A percentile compares a stretch with the other conserved stretches of the same genome.
Evolutionary conservation across 2,888 invertebrate species (phyloP).

Genomic region (Tenodera sinensis): DNA sequence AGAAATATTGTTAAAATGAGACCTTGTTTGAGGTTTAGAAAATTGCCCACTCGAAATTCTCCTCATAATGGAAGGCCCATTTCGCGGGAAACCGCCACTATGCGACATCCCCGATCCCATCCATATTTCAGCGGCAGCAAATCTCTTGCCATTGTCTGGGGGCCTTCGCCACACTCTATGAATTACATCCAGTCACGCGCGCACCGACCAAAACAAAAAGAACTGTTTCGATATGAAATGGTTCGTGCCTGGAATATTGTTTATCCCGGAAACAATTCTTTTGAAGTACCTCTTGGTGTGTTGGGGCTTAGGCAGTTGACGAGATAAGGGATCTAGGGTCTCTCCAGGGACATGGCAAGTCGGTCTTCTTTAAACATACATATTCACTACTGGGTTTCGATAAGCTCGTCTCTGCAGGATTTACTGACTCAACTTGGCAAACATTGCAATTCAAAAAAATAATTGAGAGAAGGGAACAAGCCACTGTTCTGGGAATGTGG

Average conservation of each 20-base stretch:
- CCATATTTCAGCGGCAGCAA: not conserved
- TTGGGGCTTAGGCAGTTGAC: not conserved
- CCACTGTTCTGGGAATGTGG: too few relatives aligned
- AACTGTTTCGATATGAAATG: not conserved
- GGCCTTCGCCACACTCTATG: not conserved
- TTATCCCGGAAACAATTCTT: not conserved
- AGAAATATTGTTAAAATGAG: too few relatives aligned
- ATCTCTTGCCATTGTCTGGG: not conserved
- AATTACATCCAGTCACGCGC: not conserved
- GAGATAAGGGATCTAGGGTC: not conserved
- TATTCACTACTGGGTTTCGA: too few relatives aligned
- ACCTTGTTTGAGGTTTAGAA: not conserved
- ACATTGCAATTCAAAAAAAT: too few relatives aligned
- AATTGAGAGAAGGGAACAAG: too few relatives aligned
- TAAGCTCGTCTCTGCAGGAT: too few relatives aligned
- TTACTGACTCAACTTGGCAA: too few relatives aligned
- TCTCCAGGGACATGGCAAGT: too few relatives aligned
- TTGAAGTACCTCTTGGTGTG: not conserved
- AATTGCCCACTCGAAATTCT: not conserved
- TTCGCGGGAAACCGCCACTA: not conserved
- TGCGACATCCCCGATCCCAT: not conserved
- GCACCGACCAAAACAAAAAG: not conserved
- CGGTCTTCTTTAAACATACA: too few relatives aligned
- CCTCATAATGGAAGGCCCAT: not conserved
- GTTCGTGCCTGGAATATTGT: not conserved